phyloP scores from a whole-genome alignment of 2,797 vertebrate species.

The Geotria australis region DNA sequence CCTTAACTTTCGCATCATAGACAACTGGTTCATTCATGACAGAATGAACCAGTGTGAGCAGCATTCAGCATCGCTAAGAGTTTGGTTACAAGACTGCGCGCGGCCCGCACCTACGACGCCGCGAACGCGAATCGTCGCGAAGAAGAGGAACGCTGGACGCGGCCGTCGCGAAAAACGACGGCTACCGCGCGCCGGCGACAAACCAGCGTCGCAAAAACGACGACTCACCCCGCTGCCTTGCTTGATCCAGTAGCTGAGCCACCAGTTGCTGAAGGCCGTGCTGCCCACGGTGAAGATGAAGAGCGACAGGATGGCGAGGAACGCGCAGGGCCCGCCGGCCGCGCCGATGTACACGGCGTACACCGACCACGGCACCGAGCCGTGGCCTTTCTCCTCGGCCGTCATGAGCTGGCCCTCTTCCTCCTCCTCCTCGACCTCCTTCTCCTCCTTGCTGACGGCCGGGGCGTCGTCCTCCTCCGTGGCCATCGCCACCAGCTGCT shows the following conservation, averaged over 20 bases:
- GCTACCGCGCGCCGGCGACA: too few species aligned
- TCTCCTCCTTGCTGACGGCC: constrained; percentile 27
- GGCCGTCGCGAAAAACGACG: background rate
- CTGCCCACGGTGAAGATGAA: constrained; percentile 60
- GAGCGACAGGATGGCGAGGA: constrained; percentile 37
- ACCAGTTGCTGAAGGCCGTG: constrained; percentile 67
- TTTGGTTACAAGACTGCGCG: too few species aligned
- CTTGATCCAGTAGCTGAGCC: constrained; percentile 80
- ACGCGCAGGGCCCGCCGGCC: constrained; percentile 31
- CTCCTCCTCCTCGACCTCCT: background rate
- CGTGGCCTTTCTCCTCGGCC: constrained; percentile 36
- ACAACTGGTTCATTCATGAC: too few species aligned
- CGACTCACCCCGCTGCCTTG: constrained; percentile 55
- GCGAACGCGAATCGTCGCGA: too few species aligned
- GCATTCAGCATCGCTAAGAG: too few species aligned
- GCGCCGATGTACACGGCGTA: constrained; percentile 42
- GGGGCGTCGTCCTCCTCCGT: background rate
- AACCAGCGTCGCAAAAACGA: background rate
- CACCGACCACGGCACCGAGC: constrained; percentile 44
- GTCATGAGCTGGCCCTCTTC: constrained; percentile 25
- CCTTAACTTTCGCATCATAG: too few species aligned
- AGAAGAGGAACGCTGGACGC: too few species aligned
- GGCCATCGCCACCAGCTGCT: constrained; percentile 21
- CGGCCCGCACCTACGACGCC: too few species aligned
- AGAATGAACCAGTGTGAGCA: too few species aligned